phyloP scores from a whole-genome alignment of 2,113 vertebrate species.

The Embiotoca jacksoni region DNA sequence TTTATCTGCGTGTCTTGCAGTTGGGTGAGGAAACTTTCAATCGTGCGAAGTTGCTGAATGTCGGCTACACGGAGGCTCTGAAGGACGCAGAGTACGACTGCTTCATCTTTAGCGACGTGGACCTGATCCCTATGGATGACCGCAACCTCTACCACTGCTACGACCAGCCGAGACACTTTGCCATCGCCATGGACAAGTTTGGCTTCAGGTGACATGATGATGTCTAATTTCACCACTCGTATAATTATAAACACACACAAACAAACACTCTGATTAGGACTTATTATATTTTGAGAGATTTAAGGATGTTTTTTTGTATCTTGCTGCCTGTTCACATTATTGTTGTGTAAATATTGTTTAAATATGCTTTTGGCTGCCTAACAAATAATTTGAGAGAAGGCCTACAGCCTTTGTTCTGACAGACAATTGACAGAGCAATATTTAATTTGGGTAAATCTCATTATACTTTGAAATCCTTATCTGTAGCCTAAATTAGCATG shows the following conservation, averaged over 20 bases:
- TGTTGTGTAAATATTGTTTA: background rate
- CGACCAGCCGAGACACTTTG: slow-evolving; percentile 96
- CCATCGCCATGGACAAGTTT: slow-evolving; percentile 95
- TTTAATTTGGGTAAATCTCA: slow-evolving; percentile 48
- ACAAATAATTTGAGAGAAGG: background rate
- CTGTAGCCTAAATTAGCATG: slow-evolving; percentile 44
- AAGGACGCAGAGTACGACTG: slow-evolving; percentile 95
- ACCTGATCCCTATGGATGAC: slow-evolving; percentile 99
- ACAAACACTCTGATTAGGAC: no score
- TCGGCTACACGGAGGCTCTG: slow-evolving; percentile 94
- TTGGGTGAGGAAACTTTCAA: slow-evolving; percentile 97
- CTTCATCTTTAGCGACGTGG: slow-evolving; percentile 99
- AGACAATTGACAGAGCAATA: slow-evolving; percentile 36
- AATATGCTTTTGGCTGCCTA: slow-evolving; percentile 1
- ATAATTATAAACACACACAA: background rate
- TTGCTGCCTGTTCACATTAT: no score
- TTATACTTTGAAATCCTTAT: slow-evolving; percentile 48
- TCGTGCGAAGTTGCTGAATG: slow-evolving; percentile 95
- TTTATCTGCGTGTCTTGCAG: slow-evolving; percentile 73
- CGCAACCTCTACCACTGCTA: slow-evolving; percentile 98
- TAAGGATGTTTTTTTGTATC: background rate
- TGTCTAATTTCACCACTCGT: background rate
- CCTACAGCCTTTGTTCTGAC: slow-evolving; percentile 33
- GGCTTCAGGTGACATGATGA: slow-evolving; percentile 81
- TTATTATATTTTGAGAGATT: slow-evolving; percentile 1